phyloP scores from a whole-genome alignment of 2,113 vertebrate genomes.

The Eudyptes chrysolophus region DNA sequence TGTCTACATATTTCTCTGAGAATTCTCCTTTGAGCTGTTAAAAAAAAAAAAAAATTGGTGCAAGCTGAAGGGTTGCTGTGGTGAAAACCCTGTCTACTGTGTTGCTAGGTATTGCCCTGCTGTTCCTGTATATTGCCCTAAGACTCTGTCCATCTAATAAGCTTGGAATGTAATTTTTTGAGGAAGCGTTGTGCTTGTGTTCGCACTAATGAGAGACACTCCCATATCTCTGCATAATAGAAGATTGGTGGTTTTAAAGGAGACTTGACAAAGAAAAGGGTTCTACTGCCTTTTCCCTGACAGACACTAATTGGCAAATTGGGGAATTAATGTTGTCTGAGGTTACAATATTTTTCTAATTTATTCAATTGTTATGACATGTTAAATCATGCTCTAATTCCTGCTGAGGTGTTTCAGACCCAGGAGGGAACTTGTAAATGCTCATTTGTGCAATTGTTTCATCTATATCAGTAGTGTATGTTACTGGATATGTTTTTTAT shows the following conservation, averaged over 20 bases:
- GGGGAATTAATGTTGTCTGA: not conserved
- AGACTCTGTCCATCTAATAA: not conserved
- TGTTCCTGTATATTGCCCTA: not conserved
- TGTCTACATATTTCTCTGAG: not conserved
- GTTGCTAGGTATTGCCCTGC: not conserved
- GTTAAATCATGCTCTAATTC: conserved; percentile 33
- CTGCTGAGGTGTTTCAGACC: conserved; percentile 20
- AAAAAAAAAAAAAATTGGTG: not conserved
- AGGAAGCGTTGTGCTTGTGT: not conserved
- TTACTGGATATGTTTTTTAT: not conserved
- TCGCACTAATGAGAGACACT: not conserved
- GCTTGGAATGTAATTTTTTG: not conserved
- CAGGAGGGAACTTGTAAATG: not conserved
- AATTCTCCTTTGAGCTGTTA: not conserved
- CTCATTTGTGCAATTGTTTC: not conserved
- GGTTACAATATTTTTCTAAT: conserved; percentile 19
- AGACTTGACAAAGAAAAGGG: not conserved
- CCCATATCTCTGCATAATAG: not conserved
- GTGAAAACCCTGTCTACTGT: not conserved
- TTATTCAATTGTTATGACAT: not conserved
- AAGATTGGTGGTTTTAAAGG: not conserved
- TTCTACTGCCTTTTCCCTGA: not conserved
- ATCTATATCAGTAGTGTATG: not conserved
- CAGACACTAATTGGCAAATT: not conserved
- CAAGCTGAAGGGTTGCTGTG: not conserved